These are phyloP conservation scores for Trimorus sp. DNA, from an alignment of 2,888 invertebrate genomes.

Conservation along the genomic window DNA sequence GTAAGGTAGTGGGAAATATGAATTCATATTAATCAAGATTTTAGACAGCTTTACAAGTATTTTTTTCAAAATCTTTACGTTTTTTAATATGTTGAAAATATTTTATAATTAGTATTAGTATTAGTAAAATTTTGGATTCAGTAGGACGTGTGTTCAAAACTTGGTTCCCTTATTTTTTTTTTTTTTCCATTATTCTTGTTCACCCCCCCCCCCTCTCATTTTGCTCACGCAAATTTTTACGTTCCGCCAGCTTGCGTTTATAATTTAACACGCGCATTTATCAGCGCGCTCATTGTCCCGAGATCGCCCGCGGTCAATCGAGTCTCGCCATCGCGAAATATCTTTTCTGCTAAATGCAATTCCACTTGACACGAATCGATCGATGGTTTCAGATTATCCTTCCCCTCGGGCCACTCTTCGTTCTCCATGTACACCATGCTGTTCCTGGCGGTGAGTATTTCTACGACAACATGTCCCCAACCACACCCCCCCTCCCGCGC, in stretches of 20 bases:
- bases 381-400: constrained; percentile 86
- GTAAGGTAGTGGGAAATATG: neutral
- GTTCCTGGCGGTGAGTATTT: constrained; percentile 89
- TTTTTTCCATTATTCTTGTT: no score
- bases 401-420: constrained; percentile 96
- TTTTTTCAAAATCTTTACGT: no score
- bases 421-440: constrained; percentile 94
- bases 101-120: no score
- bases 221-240: neutral
- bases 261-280: constrained; percentile 49
- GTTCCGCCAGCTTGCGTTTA: neutral
- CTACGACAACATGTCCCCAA: neutral
- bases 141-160: no score
- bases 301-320: constrained; percentile 58
- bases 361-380: constrained; percentile 71
- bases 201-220: neutral
- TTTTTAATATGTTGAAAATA: no score
- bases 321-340: constrained; percentile 49
- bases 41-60: no score
- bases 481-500: no score
- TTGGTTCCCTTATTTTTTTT: no score
- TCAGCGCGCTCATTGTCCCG: constrained; percentile 44
- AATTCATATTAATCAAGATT: no score
- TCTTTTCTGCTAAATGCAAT: constrained; percentile 66
- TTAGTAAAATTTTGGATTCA: no score